phyloP scores from a whole-genome alignment of 2,888 invertebrate species.

The Drosophila suboccidentalis region DNA sequence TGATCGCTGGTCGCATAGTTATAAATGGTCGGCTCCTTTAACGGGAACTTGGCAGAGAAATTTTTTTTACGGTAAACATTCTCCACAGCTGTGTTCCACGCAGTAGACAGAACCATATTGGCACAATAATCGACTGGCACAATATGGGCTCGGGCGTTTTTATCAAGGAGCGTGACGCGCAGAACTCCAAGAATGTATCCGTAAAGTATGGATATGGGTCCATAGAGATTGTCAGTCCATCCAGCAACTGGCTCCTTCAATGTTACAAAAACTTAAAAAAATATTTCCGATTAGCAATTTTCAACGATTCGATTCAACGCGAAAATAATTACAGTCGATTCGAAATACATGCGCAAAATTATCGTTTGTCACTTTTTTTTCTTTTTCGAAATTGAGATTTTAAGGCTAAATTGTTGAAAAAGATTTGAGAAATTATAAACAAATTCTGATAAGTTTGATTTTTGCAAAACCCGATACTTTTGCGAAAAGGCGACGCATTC shows the following conservation, averaged over 20 bases:
- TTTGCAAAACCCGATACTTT: no score
- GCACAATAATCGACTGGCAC: conserved; percentile 86
- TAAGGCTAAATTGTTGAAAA: no score
- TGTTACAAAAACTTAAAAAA: conserved; percentile 66
- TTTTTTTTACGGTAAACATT: neutral
- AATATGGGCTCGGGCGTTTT: conserved; percentile 80
- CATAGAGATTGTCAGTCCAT: conserved; percentile 90
- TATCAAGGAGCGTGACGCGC: conserved; percentile 80
- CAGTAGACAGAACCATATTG: conserved; percentile 85
- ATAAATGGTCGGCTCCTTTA: neutral
- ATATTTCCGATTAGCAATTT: no score
- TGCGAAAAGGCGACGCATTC: no score
- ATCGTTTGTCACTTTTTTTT: no score
- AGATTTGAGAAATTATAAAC: no score
- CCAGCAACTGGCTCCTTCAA: conserved; percentile 87
- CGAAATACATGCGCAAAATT: no score
- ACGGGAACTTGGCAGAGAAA: no score
- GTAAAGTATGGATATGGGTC: conserved; percentile 86
- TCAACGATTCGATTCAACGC: no score
- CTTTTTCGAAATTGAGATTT: no score
- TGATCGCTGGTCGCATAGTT: conserved; percentile 6
- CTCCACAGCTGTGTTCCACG: conserved; percentile 84
- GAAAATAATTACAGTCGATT: no score
- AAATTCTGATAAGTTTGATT: no score
- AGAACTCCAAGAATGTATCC: conserved; percentile 87